These are phyloP conservation scores for Cephus nigrinus DNA, from an alignment of 2,888 invertebrate genomes.

Conservation along the genomic window DNA sequence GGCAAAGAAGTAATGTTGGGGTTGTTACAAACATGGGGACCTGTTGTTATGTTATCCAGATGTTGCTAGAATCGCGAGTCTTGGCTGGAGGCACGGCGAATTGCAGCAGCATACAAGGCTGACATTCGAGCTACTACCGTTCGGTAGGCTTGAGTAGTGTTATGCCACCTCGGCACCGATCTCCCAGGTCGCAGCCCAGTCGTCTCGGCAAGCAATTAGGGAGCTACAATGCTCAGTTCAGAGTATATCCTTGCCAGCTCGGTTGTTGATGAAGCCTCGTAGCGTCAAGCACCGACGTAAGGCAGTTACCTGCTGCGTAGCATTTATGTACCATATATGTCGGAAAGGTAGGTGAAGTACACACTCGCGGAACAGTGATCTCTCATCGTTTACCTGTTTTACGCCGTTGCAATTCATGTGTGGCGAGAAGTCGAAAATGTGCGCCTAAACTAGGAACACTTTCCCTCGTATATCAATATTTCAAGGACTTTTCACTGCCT, in stretches of 20 bases:
- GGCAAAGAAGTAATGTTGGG: constrained; percentile 35
- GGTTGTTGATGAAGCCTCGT: constrained; percentile 64
- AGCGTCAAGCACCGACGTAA: constrained; percentile 60
- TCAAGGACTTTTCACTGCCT: background rate
- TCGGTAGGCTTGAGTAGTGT: constrained; percentile 63
- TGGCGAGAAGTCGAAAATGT: background rate
- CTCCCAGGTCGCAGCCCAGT: constrained; percentile 57
- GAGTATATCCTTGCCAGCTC: constrained; percentile 59
- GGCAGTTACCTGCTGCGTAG: constrained; percentile 64
- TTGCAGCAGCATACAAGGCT: constrained; percentile 58
- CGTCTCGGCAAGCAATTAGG: constrained; percentile 58
- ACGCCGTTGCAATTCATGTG: background rate
- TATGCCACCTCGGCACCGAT: constrained; percentile 60
- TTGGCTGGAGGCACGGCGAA: constrained; percentile 58
- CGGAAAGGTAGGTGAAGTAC: constrained; percentile 57
- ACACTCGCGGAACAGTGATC: constrained; percentile 3
- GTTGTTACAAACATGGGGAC: constrained; percentile 47
- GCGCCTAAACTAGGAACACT: background rate
- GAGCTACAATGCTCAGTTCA: constrained; percentile 59
- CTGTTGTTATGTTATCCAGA: constrained; percentile 59
- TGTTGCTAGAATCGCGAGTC: constrained; percentile 62
- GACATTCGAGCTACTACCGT: constrained; percentile 63
- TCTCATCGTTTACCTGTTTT: background rate
- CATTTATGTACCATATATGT: constrained; percentile 66
- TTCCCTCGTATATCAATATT: background rate